Evolutionary conservation across 1,140 invertebrate species (phyloP), one percentile per base, ranked within the genome.

Genomic region (Microplitis demolitor): DNA sequence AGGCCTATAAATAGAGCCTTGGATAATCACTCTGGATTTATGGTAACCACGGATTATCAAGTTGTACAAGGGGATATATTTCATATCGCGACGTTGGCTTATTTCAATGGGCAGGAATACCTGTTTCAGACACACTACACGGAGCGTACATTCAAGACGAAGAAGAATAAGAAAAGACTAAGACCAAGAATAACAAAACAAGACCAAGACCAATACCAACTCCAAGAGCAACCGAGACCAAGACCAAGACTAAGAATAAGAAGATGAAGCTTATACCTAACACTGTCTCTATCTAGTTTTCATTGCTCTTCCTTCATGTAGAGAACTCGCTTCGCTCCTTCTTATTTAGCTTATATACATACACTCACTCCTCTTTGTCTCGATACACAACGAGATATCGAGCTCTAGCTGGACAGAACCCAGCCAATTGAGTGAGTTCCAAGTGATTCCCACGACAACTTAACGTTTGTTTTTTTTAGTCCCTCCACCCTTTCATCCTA

Each of bases 1-100:
- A 58, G 63, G 77, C 81, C 85, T 85, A 87, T 86, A 87, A 87
- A 87, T 87, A 87, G 84, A 85, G 79, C 80, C 85, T 79, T 78
- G 84, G 84, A 86, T 87, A 87, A 87, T 87, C 85, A 87, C 84
- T 85, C 81, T 84, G 84, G 85, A 87, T 87, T 87, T 87, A 87
- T 87, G 85, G 86, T 87, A 86, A 87, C 85, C 83, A 87, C 80
- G 86, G 84, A 87, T 87, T 87, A 87, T 87, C 85, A 87, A 86
- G 84, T 87, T 87, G 85, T 85, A 86, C 85, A 86, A 86, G 84
- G 80, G 80, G 79, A 77, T 84, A 87, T 87, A 86, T 84, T 87
- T 87, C 86, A 87, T 87, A 87, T 86, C 80, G 80, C 84, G 82
- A 84, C 84, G 83, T 85, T 83, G 83, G 82, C 80, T 87, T 84